Percentiles rank a stretch among this genome's conserved stretches.
Evolutionary conservation across 2,113 vertebrate species (phyloP).

Genomic region (Eurypyga helias): DNA sequence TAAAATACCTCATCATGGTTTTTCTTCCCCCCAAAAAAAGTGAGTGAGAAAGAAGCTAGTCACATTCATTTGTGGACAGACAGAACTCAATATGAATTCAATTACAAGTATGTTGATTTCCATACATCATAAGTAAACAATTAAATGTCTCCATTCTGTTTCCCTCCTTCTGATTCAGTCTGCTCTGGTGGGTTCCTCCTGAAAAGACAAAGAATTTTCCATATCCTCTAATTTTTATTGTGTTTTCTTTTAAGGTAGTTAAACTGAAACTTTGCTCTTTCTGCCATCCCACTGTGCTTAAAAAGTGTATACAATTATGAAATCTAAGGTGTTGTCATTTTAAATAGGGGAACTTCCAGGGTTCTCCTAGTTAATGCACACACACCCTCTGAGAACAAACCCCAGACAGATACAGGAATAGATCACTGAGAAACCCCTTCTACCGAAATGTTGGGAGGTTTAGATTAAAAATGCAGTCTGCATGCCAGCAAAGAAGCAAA

Average conservation of each 20-base stretch:
- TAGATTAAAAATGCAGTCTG: not conserved
- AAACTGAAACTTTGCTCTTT: not conserved
- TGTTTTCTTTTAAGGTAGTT: not conserved
- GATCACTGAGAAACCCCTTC: not conserved
- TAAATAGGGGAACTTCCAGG: not conserved
- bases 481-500: not conserved
- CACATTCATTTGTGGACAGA: not conserved
- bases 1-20: not conserved
- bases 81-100: not conserved
- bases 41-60: not conserved
- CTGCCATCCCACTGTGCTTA: not conserved
- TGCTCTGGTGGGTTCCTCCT: not conserved
- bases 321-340: not conserved
- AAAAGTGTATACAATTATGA: not conserved
- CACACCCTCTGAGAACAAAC: not conserved
- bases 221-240: not conserved
- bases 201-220: not conserved
- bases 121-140: not conserved
- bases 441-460: not conserved
- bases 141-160: not conserved
- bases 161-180: not conserved
- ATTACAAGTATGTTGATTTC: not conserved
- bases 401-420: not conserved
- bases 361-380: not conserved
- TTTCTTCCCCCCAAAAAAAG: not conserved